Base-by-base conservation (phyloP, 2,797 vertebrate species). In the Okamejei kenojei region DNA sequence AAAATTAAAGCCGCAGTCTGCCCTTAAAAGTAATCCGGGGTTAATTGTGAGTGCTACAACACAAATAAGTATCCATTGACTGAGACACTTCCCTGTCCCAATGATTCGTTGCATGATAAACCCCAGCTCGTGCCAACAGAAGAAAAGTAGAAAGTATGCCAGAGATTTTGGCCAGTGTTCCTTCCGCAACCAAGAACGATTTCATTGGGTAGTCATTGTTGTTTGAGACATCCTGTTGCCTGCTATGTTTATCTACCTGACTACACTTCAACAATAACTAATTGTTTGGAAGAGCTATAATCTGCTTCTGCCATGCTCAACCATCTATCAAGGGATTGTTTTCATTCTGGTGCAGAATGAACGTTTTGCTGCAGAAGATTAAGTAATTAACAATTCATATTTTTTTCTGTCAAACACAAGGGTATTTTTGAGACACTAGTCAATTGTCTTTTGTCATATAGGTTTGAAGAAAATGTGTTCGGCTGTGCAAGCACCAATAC, bases 241-340 rank as follows among this genome's bases (percentile, higher is more conserved):
- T 32, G 9, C 7, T 17, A 32, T 65, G n/a, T 15, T 88, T 65
- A n/a, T 7, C 29, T 88, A 32, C 63, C 3, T 10, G 8, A 11
- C 61, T 88, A 65, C n/a, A 68, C 1, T 32, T 88, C 84, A 68
- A 68, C 84, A 68, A 32, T 8, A 88, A 35, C 13, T 7, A 68
- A 88, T 88, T 88, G 84, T 88, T 88, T 32, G 61, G 61, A 88
- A 88, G 29, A 88, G 6, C 5, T 88, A 65, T 88, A 63, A 65
- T 29, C 17, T 35, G n/a, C 63, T 88, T 88, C 84, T 88, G 84
- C 15, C 61, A 29, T 13, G 10, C 29, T 63, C 15, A 19, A 65
- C 65, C 32, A 88, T 17, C 10, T 54, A 82, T n/a, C 29, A 63
- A 86, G 82, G 13, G 29, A 65, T 32, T 88, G 65, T 35, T 88